Evolutionary conservation across 1,140 invertebrate genomes (phyloP), one percentile per base, ranked within the genome.

Genomic region (Pemphigus obesinymphae): DNA sequence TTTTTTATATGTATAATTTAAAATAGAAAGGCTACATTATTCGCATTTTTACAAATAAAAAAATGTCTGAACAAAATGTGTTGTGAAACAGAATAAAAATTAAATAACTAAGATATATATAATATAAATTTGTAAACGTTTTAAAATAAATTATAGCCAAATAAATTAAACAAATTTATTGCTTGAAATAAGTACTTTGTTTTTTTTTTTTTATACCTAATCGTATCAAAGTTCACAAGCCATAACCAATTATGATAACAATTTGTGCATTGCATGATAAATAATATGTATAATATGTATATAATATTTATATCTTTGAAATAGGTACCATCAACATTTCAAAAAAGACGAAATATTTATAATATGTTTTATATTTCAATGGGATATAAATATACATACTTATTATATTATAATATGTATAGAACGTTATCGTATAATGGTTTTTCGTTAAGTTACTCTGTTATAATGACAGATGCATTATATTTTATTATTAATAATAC

Each of bases 131-230:
- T 80, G 76, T 80, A 80, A 80, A 61, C 53, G 34, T 80, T 61
- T 61, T 61, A 80, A 80, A 63, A 80, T 80, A 80, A 63, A 80
- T 61, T 80, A 80, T 80, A 80, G 76, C 76, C 76, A 80, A 80
- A 80, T 80, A 80, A 80, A 80, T 80, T 80, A 63, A 80, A 80
- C 76, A 80, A 80, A 80, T 80, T 80, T 63, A 80, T 63, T 80
- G 76, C 76, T 80, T 80, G 76, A 45, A 45, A n/a, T n/a, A 76
- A 76, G 11, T 5, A 70, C 40, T 29, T 11, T n/a, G 70, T 11
- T 31, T 73, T 31, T 73, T 72, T 72, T 43, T 70, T 53, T 37
- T 45, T 45, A 13, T 45, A 45, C 13, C 10, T 11, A 45, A 45
- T 1, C 10, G 3, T 13, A 11, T 45, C 8, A 45, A 2, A 11